phyloP scores from a whole-genome alignment of 2,797 vertebrate genomes.

The Coracias cyanogaster region DNA sequence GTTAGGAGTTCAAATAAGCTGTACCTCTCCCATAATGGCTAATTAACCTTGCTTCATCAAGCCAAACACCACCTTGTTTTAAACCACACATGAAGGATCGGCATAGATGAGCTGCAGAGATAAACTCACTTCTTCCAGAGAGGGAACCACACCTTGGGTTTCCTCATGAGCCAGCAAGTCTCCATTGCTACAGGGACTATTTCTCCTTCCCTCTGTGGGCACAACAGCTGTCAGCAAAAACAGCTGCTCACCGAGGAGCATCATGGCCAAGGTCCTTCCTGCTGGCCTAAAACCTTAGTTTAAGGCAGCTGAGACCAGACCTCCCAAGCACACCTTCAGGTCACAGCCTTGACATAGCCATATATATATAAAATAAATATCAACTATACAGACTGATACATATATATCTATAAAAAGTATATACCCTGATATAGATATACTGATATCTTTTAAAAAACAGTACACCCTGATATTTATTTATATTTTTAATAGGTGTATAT shows the following conservation, averaged over 20 bases:
- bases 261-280: neutral
- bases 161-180: accelerated
- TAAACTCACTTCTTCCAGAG: neutral
- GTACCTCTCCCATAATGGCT: neutral
- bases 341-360: neutral
- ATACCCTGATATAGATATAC: neutral
- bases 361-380: accelerated
- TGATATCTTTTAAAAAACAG: neutral
- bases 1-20: neutral
- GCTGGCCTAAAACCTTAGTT: neutral
- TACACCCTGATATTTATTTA: neutral
- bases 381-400: neutral
- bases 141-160: accelerated
- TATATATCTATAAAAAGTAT: no score
- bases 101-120: neutral
- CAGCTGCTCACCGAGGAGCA: neutral
- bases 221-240: neutral
- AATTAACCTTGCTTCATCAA: neutral
- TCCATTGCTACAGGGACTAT: neutral
- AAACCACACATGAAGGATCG: neutral
- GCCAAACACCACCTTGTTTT: neutral
- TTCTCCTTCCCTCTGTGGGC: neutral
- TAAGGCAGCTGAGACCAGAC: neutral
- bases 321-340: neutral
- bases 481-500: neutral